Percentiles rank a stretch among this genome's conserved stretches.
Evolutionary conservation across 2,113 vertebrate species (phyloP).

Genomic region (Gymnarchus niloticus): DNA sequence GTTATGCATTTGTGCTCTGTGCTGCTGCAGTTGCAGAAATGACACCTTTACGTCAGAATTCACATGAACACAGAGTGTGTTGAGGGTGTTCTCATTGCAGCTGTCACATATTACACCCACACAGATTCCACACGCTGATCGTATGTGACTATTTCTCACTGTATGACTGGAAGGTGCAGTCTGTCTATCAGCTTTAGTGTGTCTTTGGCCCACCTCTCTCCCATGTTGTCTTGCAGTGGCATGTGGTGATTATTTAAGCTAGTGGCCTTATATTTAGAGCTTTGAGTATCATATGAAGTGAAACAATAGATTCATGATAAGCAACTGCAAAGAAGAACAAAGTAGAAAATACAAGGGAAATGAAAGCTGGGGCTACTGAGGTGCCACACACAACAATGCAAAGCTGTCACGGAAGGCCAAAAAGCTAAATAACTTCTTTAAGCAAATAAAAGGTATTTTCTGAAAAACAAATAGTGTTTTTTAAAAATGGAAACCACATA

Average conservation of each 20-base stretch:
- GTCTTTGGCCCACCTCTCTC: not conserved
- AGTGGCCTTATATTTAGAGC: not conserved
- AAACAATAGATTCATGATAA: no score
- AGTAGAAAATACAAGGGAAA: no score
- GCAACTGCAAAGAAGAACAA: no score
- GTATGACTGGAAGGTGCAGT: not conserved
- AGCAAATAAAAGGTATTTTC: not conserved
- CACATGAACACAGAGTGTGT: slow-evolving; percentile 7
- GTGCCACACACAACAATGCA: no score
- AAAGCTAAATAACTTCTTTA: not conserved
- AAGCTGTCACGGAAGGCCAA: not conserved
- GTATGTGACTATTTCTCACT: not conserved
- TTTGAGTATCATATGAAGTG: no score
- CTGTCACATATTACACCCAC: not conserved
- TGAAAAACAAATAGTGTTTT: not conserved
- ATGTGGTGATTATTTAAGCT: not conserved
- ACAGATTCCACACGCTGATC: not conserved
- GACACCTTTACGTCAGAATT: no score
- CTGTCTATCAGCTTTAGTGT: not conserved
- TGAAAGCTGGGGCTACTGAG: no score
- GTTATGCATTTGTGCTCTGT: not conserved
- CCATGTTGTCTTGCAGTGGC: not conserved
- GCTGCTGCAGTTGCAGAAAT: not conserved
- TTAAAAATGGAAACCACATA: not conserved
- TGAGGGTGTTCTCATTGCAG: not conserved